Conservation (phyloP, 1,140 invertebrate genomes). For the Eumaeus atala region DNA sequence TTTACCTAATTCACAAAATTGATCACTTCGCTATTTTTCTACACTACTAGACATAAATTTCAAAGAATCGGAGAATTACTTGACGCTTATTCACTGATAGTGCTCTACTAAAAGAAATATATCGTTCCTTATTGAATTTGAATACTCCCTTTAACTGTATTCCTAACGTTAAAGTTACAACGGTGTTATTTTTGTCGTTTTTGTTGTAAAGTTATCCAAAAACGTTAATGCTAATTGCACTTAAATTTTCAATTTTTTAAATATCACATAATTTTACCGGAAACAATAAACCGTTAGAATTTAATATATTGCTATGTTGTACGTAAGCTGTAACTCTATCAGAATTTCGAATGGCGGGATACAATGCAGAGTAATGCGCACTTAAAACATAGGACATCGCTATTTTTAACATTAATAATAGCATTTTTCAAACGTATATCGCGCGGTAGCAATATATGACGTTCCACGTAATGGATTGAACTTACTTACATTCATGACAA, state of each 20-base stretch:
- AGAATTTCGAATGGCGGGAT: conserved; percentile 32
- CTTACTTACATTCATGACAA: too few species aligned
- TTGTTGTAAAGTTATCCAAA: conserved; percentile 33
- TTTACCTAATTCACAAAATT: too few species aligned
- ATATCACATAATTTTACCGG: conserved; percentile 49
- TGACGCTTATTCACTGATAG: too few species aligned
- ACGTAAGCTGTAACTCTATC: too few species aligned
- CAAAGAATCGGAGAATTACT: too few species aligned
- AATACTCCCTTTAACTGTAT: conserved; percentile 37
- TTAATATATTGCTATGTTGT: conserved; percentile 36
- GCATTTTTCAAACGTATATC: conserved; percentile 45
- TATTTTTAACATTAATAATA: conserved; percentile 52
- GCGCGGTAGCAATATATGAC: conserved; percentile 37
- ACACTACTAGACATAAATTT: too few species aligned
- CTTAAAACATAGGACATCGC: conserved; percentile 43
- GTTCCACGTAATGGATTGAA: conserved; percentile 28
- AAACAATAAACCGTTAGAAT: conserved; percentile 44
- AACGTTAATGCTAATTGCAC: conserved; percentile 45
- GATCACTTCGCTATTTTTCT: too few species aligned
- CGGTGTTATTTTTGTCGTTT: neutral
- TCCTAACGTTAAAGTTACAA: conserved; percentile 14
- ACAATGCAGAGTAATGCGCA: conserved; percentile 40
- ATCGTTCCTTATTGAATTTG: too few species aligned
- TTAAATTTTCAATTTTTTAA: conserved; percentile 45
- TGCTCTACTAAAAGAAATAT: too few species aligned